Base-by-base conservation (phyloP, 2,888 invertebrate species). In the Aproaerema taeniolella region DNA sequence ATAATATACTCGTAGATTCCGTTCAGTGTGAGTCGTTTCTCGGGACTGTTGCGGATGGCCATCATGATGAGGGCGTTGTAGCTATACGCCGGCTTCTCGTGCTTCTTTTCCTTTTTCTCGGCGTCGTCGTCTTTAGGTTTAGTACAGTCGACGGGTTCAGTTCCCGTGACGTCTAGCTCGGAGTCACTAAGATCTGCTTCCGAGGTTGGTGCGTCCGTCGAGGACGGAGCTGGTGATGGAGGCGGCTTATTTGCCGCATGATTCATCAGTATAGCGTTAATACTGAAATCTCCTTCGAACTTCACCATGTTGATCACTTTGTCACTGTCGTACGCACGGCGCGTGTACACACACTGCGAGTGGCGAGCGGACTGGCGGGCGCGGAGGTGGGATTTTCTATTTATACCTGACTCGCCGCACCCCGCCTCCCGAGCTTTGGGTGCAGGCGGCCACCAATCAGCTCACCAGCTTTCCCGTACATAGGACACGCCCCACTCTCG, bases 21-120 rank as follows among this genome's bases (percentile, higher is more conserved):
- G 78, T 97, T 98, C 9, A 98, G 88, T 0, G 98, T 98, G 9
- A 99, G 89, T 1, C 97, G 88, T 65, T 97, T 97, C 67, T 98
- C 97, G 0, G 95, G 93, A 65, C 96, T 97, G 69, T 95, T 95
- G 29, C 97, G 89, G 43, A 99, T 99, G 6, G 99, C 99, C 98
- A 99, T 99, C 98, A 99, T 99, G 59, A 99, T 99, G 35, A 99
- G 89, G 0, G 99, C 99, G 83, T 99, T 99, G 89, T 99, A 99
- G 69, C 97, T 98, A 87, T 96, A 99, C 0, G 98, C 95, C 0
- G 99, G 99, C 62, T 99, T 99, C 62, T 96, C 97, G 66, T 93
- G 92, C 58, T 93, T 93, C 51, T 91, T 91, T 46, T 80, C 77
- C 33, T 79, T 77, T 42, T 78, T 79, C 26, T 72, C 59, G 38